A percentile compares a stretch with the other conserved stretches of the same genome.
Evolutionary conservation across 1,140 invertebrate species (phyloP).

Genomic region (Zaprionus inermis): DNA sequence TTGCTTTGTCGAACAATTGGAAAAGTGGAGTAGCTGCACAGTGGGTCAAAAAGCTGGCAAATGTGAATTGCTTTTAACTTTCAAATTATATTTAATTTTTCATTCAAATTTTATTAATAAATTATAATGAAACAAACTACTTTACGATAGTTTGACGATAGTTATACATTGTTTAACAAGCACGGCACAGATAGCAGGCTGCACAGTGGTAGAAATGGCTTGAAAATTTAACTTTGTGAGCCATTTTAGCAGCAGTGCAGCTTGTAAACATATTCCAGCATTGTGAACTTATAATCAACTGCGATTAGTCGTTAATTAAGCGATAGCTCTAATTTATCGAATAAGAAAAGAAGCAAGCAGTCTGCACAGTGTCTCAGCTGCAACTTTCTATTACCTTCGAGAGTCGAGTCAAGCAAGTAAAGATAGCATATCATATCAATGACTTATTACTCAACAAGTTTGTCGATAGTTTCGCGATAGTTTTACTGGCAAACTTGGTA

Average conservation of each 20-base stretch:
- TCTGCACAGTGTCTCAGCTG: background rate
- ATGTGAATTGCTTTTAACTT: background rate
- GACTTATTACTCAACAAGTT: constrained; percentile 6
- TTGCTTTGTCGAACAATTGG: background rate
- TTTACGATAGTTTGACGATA: background rate
- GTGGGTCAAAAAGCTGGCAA: background rate
- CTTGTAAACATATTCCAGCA: too few species aligned
- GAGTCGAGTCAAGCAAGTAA: background rate
- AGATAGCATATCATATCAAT: background rate
- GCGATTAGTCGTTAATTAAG: background rate
- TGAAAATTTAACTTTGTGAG: too few species aligned
- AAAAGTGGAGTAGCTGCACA: background rate
- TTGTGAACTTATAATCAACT: too few species aligned
- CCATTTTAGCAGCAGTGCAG: too few species aligned
- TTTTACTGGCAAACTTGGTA: background rate
- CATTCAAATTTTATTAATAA: background rate
- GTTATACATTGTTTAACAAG: background rate
- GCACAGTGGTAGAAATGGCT: too few species aligned
- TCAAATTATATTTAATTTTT: too few species aligned
- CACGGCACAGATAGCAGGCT: too few species aligned
- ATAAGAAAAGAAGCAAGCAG: background rate
- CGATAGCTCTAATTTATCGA: fast-evolving
- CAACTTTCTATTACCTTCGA: background rate
- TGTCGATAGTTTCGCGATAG: background rate
- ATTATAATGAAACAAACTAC: background rate